Evolutionary conservation across 2,797 vertebrate species (phyloP), one percentile per base, ranked within the genome.

Genomic region (Lemur catta): DNA sequence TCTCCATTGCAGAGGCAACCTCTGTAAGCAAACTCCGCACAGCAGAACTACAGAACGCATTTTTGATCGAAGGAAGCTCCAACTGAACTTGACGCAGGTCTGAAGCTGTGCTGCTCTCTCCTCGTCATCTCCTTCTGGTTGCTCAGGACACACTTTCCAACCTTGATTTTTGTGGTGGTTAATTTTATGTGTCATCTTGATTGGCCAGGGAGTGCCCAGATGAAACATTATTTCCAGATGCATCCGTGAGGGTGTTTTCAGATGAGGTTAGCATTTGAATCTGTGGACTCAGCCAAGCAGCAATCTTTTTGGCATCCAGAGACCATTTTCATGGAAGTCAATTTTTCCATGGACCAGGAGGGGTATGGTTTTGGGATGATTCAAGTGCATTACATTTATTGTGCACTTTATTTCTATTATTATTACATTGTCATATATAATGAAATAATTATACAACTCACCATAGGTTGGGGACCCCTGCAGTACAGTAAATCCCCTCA

Each of bases 11-110:
- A 35, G 38, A 78, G 74, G 38, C 22, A 33, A 13, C 20, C 43
- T 69, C 38, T 69, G n/a, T 20, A 30, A 50, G 69, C 38, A 18
- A 41, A 46, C 15, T 38, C 61, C 22, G 46, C 4, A 13, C 18
- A 9, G 18, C 2, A 28, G 35, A 55, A 28, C 65, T 18, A 22
- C 0, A 0, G 43, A 28, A 4, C 2, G 6, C n/a, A 24, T 9
- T 67, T 79, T 28, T 26, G 18, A 84, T 33, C 43, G 57, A 22
- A 84, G 6, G 24, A 43, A 48, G 28, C 38, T 71, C 50, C 1
- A 0, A 14, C 57, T 30, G 3, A 67, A 89, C 46, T 22, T 22
- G 14, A 72, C 1, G 3, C 78, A 0, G 43, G 20, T 63, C 41
- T 63, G 5, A 14, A 28, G 71, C 57, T 20, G 43, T 11, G 61